Evolutionary conservation across 1,140 invertebrate genomes (phyloP).

Genomic region (Drosophila busckii): DNA sequence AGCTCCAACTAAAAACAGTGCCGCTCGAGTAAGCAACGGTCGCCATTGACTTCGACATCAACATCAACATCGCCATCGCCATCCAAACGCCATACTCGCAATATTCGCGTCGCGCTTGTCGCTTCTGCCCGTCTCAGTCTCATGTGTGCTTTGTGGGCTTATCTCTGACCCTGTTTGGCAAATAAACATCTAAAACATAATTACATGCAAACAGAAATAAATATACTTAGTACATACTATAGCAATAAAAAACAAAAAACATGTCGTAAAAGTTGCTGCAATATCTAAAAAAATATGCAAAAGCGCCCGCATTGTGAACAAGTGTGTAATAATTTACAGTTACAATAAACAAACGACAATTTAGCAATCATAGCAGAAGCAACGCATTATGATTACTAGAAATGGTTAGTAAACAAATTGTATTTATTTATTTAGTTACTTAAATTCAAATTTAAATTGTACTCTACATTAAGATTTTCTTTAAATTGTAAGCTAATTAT

Average conservation of each 20-base stretch:
- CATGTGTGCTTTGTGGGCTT: slow-evolving; percentile 30
- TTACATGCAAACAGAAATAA: slow-evolving; percentile 25
- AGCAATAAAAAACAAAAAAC: slow-evolving; percentile 22
- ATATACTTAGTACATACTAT: slow-evolving; percentile 25
- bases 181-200: slow-evolving; percentile 22
- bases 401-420: slow-evolving; percentile 28
- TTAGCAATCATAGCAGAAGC: not conserved
- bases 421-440: too few relatives aligned
- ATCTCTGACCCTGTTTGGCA: slow-evolving; percentile 33
- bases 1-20: slow-evolving; percentile 45
- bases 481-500: too few relatives aligned
- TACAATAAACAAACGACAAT: slow-evolving; percentile 11
- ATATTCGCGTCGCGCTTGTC: slow-evolving; percentile 51
- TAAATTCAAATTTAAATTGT: too few relatives aligned
- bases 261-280: slow-evolving; percentile 39
- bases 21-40: slow-evolving; percentile 61
- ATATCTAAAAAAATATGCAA: slow-evolving; percentile 9
- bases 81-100: slow-evolving; percentile 26
- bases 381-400: not conserved
- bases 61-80: slow-evolving; percentile 18
- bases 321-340: slow-evolving; percentile 45
- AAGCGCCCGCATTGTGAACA: slow-evolving; percentile 24
- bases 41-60: slow-evolving; percentile 20
- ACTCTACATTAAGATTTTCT: too few relatives aligned
- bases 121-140: slow-evolving; percentile 32